A percentile compares a stretch with the other conserved stretches of the same genome.
These are phyloP conservation scores for Wasmannia auropunctata DNA, from an alignment of 1,140 invertebrate species.

Conservation along the genomic window DNA sequence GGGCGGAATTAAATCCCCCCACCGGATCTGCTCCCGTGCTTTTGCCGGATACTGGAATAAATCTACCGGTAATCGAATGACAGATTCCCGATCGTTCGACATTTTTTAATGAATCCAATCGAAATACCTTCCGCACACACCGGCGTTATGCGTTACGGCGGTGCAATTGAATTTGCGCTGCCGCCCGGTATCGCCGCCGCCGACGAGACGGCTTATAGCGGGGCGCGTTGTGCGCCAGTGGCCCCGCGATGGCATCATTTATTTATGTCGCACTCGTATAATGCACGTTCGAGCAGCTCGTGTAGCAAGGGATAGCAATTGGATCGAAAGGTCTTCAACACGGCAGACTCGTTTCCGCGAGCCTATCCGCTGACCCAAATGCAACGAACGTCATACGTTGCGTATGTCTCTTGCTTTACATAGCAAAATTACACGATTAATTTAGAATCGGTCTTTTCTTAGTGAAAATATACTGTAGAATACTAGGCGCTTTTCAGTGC, in stretches of 20 bases:
- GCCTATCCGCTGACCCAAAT: conserved; percentile 42
- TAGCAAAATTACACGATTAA: conserved; percentile 21
- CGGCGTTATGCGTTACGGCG: conserved; percentile 8
- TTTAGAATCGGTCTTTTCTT: not conserved
- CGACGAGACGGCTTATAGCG: conserved; percentile 25
- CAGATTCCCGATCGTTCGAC: conserved; percentile 59
- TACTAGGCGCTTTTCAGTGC: not conserved
- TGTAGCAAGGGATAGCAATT: conserved; percentile 40
- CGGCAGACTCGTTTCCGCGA: conserved; percentile 43
- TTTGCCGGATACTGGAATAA: conserved; percentile 39
- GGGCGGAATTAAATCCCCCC: conserved; percentile 63
- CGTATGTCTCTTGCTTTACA: not conserved
- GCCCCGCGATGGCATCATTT: conserved; percentile 37
- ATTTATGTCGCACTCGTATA: conserved; percentile 50
- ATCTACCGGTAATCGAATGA: conserved; percentile 67
- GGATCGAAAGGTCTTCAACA: conserved; percentile 60
- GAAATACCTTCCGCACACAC: not conserved
- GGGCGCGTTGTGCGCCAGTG: not conserved
- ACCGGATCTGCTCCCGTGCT: not conserved
- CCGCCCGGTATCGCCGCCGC: not conserved
- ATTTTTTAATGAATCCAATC: conserved; percentile 69
- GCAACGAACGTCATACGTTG: conserved; percentile 15
- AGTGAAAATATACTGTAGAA: not conserved
- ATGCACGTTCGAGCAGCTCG: conserved; percentile 28
- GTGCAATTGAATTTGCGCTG: conserved; percentile 28